phyloP scores from a whole-genome alignment of 2,888 invertebrate species.

The Apeira syringaria region DNA sequence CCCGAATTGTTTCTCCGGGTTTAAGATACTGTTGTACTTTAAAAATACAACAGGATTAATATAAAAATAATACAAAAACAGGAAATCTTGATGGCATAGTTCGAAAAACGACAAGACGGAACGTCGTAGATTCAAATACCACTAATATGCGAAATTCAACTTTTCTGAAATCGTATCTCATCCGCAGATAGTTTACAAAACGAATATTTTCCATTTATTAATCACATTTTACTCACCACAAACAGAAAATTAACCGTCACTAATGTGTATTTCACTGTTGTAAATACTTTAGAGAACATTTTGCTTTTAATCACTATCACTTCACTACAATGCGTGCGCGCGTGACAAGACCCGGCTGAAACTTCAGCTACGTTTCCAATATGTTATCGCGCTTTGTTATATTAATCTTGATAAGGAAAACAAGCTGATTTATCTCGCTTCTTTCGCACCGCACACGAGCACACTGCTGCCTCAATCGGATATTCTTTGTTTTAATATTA shows the following conservation, averaged over 20 bases:
- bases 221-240: slow-evolving; percentile 58
- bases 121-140: no score
- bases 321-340: slow-evolving; percentile 31
- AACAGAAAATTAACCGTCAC: slow-evolving; percentile 69
- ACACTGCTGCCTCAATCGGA: slow-evolving; percentile 12
- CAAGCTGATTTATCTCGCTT: slow-evolving; percentile 66
- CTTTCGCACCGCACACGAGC: slow-evolving; percentile 15
- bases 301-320: slow-evolving; percentile 34
- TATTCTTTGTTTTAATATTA: slow-evolving; percentile 19
- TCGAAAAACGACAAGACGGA: no score
- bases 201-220: not conserved
- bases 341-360: slow-evolving; percentile 51
- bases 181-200: slow-evolving; percentile 1
- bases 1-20: no score
- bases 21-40: no score
- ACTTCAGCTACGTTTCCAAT: slow-evolving; percentile 56
- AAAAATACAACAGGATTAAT: no score
- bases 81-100: no score
- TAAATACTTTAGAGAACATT: slow-evolving; percentile 75
- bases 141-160: no score
- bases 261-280: slow-evolving; percentile 71
- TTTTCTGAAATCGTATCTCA: slow-evolving; percentile 7
- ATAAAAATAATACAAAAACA: no score
- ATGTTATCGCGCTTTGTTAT: slow-evolving; percentile 61
- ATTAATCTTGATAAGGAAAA: slow-evolving; percentile 77